Base-by-base conservation (phyloP, 2,888 invertebrate species). In the Coelinius sp. region DNA sequence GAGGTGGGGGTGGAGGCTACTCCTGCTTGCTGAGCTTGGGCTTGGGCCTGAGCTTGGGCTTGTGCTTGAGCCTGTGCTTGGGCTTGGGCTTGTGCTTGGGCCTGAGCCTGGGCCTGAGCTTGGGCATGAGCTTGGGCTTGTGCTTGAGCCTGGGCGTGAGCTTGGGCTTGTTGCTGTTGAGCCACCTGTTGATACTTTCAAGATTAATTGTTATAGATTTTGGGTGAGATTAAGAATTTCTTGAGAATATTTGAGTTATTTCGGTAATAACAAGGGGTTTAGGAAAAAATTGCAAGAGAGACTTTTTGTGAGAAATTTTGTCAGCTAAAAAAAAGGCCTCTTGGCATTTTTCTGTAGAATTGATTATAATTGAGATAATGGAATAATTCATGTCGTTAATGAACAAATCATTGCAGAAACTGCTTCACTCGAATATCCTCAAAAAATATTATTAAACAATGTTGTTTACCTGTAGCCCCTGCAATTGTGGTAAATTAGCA, bases 401-500 rank as follows among this genome's bases (percentile, higher is more conserved):
- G n/a, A n/a, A n/a, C n/a, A n/a, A n/a, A n/a, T n/a, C n/a, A n/a
- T n/a, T n/a, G n/a, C n/a, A n/a, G n/a, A n/a, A n/a, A n/a, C n/a
- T n/a, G n/a, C n/a, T n/a, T n/a, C n/a, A n/a, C n/a, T n/a, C n/a
- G n/a, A n/a, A n/a, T n/a, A n/a, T n/a, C n/a, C n/a, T n/a, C n/a
- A n/a, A n/a, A n/a, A n/a, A n/a, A n/a, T n/a, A n/a, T n/a, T n/a
- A n/a, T n/a, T n/a, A n/a, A n/a, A n/a, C n/a, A n/a, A n/a, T n/a
- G n/a, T 44, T 79, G n/a, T 80, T 81, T 12, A 82, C 82, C 68
- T 87, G 89, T 76, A 83, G 84, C 77, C 81, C 85, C 76, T 88
- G 88, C 73, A 82, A 86, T 80, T 88, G 88, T 52, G 90, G 89
- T 12, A 93, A 87, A 1, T 93, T 93, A 0, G 94, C 92, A 73